Evolutionary conservation across 2,888 invertebrate species (phyloP).

Genomic region (Malthinus flaveolus): DNA sequence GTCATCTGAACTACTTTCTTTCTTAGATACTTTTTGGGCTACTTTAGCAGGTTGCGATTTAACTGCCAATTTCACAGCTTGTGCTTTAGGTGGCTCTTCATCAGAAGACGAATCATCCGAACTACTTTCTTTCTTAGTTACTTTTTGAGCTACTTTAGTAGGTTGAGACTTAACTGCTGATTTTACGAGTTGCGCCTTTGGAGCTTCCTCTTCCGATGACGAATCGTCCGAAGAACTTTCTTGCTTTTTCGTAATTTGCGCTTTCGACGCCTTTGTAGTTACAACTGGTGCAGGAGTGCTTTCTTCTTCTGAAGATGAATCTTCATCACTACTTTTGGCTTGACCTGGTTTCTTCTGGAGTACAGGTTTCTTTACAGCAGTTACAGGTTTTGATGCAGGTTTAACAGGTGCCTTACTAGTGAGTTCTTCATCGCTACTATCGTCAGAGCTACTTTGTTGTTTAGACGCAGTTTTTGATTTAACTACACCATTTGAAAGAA

Average conservation of each 20-base stretch:
- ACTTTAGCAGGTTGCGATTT: slow-evolving; percentile 20
- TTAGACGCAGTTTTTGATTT: slow-evolving; percentile 13
- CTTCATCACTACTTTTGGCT: slow-evolving; percentile 28
- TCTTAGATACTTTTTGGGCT: slow-evolving; percentile 11
- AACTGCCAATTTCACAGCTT: slow-evolving; percentile 1
- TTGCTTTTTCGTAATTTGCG: slow-evolving; percentile 9
- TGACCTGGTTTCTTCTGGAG: too few relatives aligned
- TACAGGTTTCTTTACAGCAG: not conserved
- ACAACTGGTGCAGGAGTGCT: slow-evolving; percentile 28
- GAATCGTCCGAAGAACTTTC: slow-evolving; percentile 37
- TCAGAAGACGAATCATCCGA: slow-evolving; percentile 38
- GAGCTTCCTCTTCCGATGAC: slow-evolving; percentile 5
- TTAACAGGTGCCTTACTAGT: too few relatives aligned
- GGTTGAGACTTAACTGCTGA: slow-evolving; percentile 12
- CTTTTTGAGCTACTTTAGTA: slow-evolving; percentile 17
- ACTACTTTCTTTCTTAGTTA: slow-evolving; percentile 33
- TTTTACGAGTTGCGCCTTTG: slow-evolving; percentile 12
- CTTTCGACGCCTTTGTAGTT: slow-evolving; percentile 24
- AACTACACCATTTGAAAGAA: slow-evolving; percentile 28
- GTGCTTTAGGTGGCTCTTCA: slow-evolving; percentile 18
- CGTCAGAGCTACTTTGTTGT: not conserved
- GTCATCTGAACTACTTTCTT: slow-evolving; percentile 42
- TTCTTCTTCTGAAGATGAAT: slow-evolving; percentile 12
- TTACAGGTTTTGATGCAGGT: slow-evolving; percentile 12
- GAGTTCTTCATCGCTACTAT: not conserved